A percentile compares a stretch with the other conserved stretches of the same genome.
phyloP scores from a whole-genome alignment of 1,140 invertebrate species.

The Brachionus sp. region DNA sequence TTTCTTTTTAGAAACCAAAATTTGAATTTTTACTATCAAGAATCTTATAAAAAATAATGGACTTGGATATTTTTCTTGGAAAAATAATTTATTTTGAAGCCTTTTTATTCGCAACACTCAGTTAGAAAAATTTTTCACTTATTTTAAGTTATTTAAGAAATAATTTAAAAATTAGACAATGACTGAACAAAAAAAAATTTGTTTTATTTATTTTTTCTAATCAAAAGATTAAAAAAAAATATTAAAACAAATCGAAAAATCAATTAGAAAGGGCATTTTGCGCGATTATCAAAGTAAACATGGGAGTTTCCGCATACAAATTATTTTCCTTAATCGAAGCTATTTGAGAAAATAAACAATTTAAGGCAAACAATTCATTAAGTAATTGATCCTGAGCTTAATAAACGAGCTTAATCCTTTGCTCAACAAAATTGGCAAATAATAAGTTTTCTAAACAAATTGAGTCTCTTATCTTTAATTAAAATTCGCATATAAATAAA shows the following conservation, averaged over 20 bases:
- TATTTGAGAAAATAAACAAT: neutral
- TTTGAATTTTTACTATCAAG: neutral
- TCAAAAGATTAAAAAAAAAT: neutral
- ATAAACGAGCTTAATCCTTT: neutral
- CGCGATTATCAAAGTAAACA: neutral
- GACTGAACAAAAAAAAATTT: neutral
- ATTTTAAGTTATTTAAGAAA: neutral
- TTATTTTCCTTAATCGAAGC: neutral
- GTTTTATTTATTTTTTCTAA: neutral
- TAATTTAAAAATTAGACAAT: too few relatives aligned
- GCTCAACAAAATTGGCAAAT: constrained; percentile 1
- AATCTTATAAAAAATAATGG: neutral
- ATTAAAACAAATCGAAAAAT: neutral
- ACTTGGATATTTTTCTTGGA: neutral
- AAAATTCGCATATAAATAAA: neutral
- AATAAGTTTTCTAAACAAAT: neutral
- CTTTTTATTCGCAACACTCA: neutral
- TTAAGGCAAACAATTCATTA: constrained; percentile 3
- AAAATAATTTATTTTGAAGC: neutral
- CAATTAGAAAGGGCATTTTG: neutral
- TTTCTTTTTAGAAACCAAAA: neutral
- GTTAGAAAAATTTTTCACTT: neutral
- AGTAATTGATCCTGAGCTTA: constrained; percentile 7
- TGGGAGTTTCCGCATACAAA: neutral
- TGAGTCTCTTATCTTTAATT: neutral